Evolutionary conservation across 2,113 vertebrate genomes (phyloP).

Genomic region (Arvicanthis niloticus): DNA sequence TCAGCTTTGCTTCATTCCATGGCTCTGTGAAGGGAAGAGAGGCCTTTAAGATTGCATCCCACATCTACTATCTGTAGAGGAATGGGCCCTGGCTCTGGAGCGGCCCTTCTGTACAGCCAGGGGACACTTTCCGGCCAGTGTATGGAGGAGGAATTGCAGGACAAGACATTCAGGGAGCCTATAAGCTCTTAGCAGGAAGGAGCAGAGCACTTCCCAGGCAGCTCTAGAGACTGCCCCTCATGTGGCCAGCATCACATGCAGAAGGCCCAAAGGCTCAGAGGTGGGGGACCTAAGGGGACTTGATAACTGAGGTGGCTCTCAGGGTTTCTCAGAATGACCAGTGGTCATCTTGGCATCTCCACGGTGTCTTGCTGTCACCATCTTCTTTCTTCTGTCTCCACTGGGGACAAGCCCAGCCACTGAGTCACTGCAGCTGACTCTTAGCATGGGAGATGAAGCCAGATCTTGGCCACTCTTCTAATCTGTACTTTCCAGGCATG

Average conservation of each 20-base stretch:
- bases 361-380: fast-evolving
- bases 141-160: not conserved
- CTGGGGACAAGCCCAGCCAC: not conserved
- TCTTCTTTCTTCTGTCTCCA: not conserved
- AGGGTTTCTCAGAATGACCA: not conserved
- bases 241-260: not conserved
- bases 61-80: not conserved
- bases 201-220: not conserved
- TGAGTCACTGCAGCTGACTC: not conserved
- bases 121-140: not conserved
- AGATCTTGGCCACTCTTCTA: not conserved
- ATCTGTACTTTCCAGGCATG: not conserved
- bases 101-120: not conserved
- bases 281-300: not conserved
- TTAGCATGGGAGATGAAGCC: not conserved
- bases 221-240: not conserved
- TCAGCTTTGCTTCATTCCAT: not conserved
- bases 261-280: not conserved
- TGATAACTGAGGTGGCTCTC: not conserved
- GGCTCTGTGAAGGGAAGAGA: not conserved
- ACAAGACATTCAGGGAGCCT: not conserved
- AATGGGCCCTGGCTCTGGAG: not conserved
- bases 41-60: not conserved
- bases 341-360: not conserved
- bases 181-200: not conserved